phyloP scores from a whole-genome alignment of 2,888 invertebrate species.

The Orchesellides sinensis region DNA sequence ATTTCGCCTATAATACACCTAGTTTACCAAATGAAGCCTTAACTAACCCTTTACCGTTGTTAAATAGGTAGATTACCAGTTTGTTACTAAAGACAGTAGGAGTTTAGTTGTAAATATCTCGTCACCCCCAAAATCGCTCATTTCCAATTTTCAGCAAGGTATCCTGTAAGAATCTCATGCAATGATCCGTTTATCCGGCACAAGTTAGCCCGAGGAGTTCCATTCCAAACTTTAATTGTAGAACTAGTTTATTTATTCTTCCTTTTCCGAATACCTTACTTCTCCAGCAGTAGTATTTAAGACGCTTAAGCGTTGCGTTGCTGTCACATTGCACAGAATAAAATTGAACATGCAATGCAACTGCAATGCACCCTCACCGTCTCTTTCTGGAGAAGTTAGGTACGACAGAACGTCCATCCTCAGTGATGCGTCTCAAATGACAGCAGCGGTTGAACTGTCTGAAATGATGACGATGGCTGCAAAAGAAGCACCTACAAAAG shows the following conservation, averaged over 20 bases:
- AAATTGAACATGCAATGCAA: conserved; percentile 72
- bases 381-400: conserved; percentile 56
- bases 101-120: too few relatives aligned
- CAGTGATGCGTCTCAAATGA: not conserved
- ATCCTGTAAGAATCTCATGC: too few relatives aligned
- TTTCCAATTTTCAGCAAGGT: too few relatives aligned
- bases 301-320: conserved; percentile 74
- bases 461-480: not conserved
- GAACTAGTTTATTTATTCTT: not conserved
- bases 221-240: not conserved
- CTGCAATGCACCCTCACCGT: conserved; percentile 74
- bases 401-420: not conserved
- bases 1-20: too few relatives aligned
- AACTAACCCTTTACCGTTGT: too few relatives aligned
- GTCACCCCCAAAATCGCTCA: too few relatives aligned
- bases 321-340: conserved; percentile 74
- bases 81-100: too few relatives aligned
- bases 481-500: too few relatives aligned
- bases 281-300: conserved; percentile 40
- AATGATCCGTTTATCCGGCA: too few relatives aligned
- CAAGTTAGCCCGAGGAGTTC: not conserved
- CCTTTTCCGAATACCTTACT: not conserved
- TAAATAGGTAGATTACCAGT: too few relatives aligned
- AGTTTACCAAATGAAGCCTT: too few relatives aligned
- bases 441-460: not conserved